phyloP scores from a whole-genome alignment of 1,140 invertebrate species.

The Drosophila yakuba region DNA sequence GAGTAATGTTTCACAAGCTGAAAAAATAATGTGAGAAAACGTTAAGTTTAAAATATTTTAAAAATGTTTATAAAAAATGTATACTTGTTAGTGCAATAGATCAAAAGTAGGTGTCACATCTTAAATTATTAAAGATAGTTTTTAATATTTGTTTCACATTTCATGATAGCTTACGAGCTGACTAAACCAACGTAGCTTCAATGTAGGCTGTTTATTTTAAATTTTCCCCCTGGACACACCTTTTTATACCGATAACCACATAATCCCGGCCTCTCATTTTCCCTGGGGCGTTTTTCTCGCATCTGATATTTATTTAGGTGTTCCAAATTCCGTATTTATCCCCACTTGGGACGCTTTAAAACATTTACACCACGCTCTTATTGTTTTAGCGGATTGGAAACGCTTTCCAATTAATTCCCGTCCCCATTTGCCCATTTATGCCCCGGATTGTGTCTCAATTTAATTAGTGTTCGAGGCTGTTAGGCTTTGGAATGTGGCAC shows the following conservation, averaged over 20 bases:
- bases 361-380: conserved; percentile 36
- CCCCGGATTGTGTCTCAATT: conserved; percentile 52
- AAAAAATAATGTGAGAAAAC: too few species aligned
- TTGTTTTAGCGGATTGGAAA: conserved; percentile 50
- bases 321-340: conserved; percentile 36
- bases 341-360: conserved; percentile 26
- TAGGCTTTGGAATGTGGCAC: conserved; percentile 47
- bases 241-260: conserved; percentile 2
- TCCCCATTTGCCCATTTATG: conserved; percentile 25
- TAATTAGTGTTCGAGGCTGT: conserved; percentile 54
- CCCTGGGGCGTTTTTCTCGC: conserved; percentile 14
- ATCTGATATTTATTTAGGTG: conserved; percentile 50
- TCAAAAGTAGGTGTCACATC: too few species aligned
- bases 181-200: neutral
- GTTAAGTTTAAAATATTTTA: too few species aligned
- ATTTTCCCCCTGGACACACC: neutral
- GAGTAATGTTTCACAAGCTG: too few species aligned
- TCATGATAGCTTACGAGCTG: neutral
- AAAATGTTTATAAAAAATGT: too few species aligned
- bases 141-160: neutral
- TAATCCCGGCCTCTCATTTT: neutral
- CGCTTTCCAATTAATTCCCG: conserved; percentile 60
- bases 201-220: neutral
- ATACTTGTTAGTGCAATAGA: too few species aligned
- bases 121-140: too few species aligned